phyloP scores from a whole-genome alignment of 2,888 invertebrate species.

The Pseudanteris insignis region DNA sequence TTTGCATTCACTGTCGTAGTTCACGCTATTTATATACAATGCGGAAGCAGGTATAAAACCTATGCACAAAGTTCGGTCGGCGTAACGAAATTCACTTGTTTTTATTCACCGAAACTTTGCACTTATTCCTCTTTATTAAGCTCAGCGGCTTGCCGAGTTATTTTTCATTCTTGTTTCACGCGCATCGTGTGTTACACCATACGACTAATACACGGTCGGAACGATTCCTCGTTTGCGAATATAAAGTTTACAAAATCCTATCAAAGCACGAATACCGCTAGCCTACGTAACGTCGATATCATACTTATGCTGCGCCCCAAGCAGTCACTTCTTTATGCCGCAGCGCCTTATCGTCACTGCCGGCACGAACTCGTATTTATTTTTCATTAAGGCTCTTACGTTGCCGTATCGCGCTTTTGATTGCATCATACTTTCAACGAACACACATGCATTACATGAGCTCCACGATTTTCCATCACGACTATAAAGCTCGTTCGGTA shows the following conservation, averaged over 20 bases:
- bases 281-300: constrained; percentile 33
- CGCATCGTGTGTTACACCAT: constrained; percentile 22
- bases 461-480: constrained; percentile 24
- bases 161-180: constrained; percentile 6
- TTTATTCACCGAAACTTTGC: constrained; percentile 6
- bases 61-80: too few relatives aligned
- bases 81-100: constrained; percentile 5
- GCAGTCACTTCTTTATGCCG: constrained; percentile 37
- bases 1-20: too few relatives aligned
- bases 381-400: constrained; percentile 47
- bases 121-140: constrained; percentile 29
- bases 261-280: constrained; percentile 29
- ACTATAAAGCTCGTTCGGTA: constrained; percentile 12
- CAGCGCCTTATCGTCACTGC: constrained; percentile 43
- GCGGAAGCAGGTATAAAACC: too few relatives aligned
- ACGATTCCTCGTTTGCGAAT: constrained; percentile 31
- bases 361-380: constrained; percentile 50
- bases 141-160: background rate
- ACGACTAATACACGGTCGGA: constrained; percentile 24
- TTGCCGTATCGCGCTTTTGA: constrained; percentile 33
- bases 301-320: constrained; percentile 41
- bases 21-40: too few relatives aligned
- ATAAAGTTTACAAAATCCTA: constrained; percentile 45
- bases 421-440: constrained; percentile 33
- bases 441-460: constrained; percentile 34